phyloP scores from a whole-genome alignment of 2,797 vertebrate genomes.

The Hemitrygon akajei region DNA sequence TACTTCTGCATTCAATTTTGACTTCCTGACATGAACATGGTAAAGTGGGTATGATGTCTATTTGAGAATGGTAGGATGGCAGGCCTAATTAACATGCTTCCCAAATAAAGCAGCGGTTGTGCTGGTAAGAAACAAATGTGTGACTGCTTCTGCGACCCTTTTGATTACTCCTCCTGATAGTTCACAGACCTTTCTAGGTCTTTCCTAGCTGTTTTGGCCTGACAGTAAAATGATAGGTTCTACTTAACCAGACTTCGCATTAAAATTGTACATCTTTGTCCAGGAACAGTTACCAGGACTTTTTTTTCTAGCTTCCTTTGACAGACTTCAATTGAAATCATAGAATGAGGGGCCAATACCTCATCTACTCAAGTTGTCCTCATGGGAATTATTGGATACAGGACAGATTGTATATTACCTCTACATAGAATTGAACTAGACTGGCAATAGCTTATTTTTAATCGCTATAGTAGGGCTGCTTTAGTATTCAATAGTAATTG shows the following conservation, averaged over 20 bases:
- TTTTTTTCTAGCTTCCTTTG: neutral
- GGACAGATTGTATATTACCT: too few species aligned
- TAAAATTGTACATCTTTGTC: neutral
- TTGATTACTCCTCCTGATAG: neutral
- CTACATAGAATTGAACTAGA: too few species aligned
- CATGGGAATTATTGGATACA: too few species aligned
- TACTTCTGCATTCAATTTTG: neutral
- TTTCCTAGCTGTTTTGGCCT: neutral
- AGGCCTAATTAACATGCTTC: neutral
- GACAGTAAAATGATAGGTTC: neutral
- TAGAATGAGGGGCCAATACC: neutral
- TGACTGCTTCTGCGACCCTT: neutral
- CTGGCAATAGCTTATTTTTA: too few species aligned
- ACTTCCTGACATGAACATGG: neutral
- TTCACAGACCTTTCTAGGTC: neutral
- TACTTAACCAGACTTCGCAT: neutral
- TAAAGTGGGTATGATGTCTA: neutral
- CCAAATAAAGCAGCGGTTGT: neutral
- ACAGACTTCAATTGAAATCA: neutral
- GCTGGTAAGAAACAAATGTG: neutral
- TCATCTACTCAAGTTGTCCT: too few species aligned
- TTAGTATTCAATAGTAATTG: too few species aligned
- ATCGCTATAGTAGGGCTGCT: too few species aligned
- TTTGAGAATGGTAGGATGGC: neutral
- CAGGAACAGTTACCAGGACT: neutral